phyloP scores from a whole-genome alignment of 2,888 invertebrate genomes.

The Erebia ligea region DNA sequence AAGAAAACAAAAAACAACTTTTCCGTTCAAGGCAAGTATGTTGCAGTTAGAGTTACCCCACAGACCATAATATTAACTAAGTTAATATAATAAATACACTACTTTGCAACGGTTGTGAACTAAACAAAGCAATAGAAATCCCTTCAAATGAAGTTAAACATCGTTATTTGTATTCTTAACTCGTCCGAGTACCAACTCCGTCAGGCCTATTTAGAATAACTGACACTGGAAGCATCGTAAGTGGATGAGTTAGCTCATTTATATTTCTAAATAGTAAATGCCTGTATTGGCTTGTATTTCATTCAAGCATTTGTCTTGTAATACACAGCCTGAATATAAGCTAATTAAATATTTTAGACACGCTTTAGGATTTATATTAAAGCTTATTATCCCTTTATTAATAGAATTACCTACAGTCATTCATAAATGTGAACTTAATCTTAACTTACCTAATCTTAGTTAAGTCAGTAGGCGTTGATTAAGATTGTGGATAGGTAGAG shows the following conservation, averaged over 20 bases:
- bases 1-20: too few species aligned
- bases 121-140: constrained; percentile 17
- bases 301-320: neutral
- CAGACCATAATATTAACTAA: neutral
- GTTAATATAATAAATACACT: neutral
- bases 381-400: neutral
- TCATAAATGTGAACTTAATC: too few species aligned
- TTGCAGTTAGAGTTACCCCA: neutral
- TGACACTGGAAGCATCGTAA: constrained; percentile 47
- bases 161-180: constrained; percentile 58
- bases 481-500: neutral
- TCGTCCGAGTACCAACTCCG: constrained; percentile 22
- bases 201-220: constrained; percentile 51
- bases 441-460: too few species aligned
- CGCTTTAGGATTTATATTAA: neutral
- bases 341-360: neutral
- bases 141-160: constrained; percentile 43
- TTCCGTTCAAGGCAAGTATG: too few species aligned
- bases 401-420: neutral
- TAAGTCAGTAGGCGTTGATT: neutral
- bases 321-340: neutral
- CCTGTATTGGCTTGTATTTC: neutral
- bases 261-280: constrained; percentile 15
- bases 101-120: constrained; percentile 7
- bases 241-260: constrained; percentile 24